Evolutionary conservation across 92 coral and sea anemone genomes (phyloP).

Genomic region (Bergia puertoricense): DNA sequence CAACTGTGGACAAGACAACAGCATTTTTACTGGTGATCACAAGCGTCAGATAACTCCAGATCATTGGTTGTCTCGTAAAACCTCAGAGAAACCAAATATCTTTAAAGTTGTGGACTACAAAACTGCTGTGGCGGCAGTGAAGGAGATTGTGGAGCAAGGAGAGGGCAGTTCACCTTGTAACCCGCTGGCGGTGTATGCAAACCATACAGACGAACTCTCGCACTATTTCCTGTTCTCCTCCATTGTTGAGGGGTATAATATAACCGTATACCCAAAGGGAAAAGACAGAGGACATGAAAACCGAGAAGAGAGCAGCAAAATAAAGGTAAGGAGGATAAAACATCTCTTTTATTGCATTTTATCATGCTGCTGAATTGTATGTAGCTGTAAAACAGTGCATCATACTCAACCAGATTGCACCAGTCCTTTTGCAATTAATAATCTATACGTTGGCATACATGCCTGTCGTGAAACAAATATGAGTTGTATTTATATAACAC

Average conservation of each 20-base stretch:
- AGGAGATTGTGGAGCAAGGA: conserved; percentile 66
- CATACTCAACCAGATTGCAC: too few relatives aligned
- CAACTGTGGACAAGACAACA: conserved; percentile 59
- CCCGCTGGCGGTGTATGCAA: conserved; percentile 63
- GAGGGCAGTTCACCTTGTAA: conserved; percentile 85
- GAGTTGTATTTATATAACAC: too few relatives aligned
- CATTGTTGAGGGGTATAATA: conserved; percentile 61
- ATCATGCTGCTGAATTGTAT: too few relatives aligned
- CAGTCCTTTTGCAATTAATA: too few relatives aligned
- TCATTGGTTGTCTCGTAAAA: conserved; percentile 28
- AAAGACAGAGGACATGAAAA: background rate
- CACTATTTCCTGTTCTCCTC: conserved; percentile 75
- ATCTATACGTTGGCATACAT: too few relatives aligned
- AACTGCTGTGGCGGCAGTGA: conserved; percentile 71
- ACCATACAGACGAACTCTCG: conserved; percentile 54
- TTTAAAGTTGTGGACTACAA: conserved; percentile 56
- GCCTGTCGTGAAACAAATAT: too few relatives aligned
- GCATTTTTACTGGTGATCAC: conserved; percentile 65
- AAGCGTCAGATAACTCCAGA: conserved; percentile 44
- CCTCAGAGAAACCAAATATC: conserved; percentile 48
- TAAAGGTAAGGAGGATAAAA: background rate
- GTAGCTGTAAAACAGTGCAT: too few relatives aligned
- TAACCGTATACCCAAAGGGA: conserved; percentile 38
- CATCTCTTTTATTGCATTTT: too few relatives aligned
- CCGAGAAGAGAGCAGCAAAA: background rate